Evolutionary conservation across 2,797 vertebrate species (phyloP).

Genomic region (Characodon lateralis): DNA sequence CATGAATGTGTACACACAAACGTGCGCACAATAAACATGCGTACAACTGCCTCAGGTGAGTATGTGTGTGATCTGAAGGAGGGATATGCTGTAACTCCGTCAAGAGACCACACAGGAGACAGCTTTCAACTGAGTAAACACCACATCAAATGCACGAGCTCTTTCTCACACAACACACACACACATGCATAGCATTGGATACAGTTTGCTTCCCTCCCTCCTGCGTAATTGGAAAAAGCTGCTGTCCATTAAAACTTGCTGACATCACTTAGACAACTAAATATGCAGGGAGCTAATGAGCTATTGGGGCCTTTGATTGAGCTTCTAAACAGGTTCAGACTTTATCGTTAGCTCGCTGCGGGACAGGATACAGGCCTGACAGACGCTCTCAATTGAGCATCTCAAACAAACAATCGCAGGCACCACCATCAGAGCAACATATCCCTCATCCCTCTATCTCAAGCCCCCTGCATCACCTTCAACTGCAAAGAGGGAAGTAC

Average conservation of each 20-base stretch:
- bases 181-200: constrained; percentile 48
- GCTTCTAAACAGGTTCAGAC: constrained; percentile 72
- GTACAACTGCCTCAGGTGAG: constrained; percentile 67
- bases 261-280: constrained; percentile 81
- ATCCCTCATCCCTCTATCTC: constrained; percentile 30
- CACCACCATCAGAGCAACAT: constrained; percentile 49
- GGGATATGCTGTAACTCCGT: constrained; percentile 62
- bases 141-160: constrained; percentile 78
- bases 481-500: constrained; percentile 52
- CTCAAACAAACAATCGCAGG: constrained; percentile 67
- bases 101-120: constrained; percentile 81
- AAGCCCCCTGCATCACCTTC: constrained; percentile 38
- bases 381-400: constrained; percentile 63
- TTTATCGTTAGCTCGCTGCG: constrained; percentile 55
- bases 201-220: constrained; percentile 74
- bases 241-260: constrained; percentile 84
- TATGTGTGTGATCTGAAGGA: constrained; percentile 68
- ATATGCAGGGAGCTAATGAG: constrained; percentile 79
- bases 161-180: constrained; percentile 35
- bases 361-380: constrained; percentile 62
- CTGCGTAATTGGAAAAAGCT: constrained; percentile 84
- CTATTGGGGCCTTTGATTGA: constrained; percentile 70
- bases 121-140: constrained; percentile 83
- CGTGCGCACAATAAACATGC: constrained; percentile 44
- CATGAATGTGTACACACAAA: constrained; percentile 20